These are phyloP conservation scores for Leucopsar rothschildi DNA, from an alignment of 2,113 vertebrate genomes.

Conservation along the genomic window DNA sequence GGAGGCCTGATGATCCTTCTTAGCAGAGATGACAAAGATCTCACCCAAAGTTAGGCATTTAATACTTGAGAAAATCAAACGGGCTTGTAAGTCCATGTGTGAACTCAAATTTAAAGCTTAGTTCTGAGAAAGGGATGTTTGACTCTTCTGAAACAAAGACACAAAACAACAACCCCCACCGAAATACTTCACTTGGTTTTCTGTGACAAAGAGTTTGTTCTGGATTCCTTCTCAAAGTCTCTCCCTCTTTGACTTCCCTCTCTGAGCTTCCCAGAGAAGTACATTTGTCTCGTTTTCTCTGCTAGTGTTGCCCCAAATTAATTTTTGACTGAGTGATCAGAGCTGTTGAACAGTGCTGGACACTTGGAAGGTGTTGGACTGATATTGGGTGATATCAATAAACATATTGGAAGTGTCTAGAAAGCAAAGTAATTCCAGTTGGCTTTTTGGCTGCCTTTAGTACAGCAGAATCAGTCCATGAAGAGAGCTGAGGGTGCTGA, in stretches of 20 bases:
- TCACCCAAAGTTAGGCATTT: not conserved
- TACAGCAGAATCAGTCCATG: not conserved
- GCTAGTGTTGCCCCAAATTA: not conserved
- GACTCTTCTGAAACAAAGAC: not conserved
- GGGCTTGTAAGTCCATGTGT: not conserved
- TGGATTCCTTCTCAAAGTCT: not conserved
- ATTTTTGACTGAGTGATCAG: not conserved
- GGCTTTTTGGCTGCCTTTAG: not conserved
- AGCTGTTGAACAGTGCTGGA: not conserved
- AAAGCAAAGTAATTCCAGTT: not conserved
- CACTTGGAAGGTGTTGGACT: not conserved
- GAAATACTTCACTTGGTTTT: not conserved
- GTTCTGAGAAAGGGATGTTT: not conserved
- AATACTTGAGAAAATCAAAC: not conserved
- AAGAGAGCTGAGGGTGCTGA: not conserved
- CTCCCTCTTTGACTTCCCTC: not conserved
- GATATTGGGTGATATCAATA: not conserved
- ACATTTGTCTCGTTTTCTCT: not conserved
- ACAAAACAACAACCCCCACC: fast-evolving
- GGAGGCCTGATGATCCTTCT: not conserved
- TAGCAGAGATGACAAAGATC: not conserved
- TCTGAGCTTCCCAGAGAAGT: not conserved
- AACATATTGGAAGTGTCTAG: not conserved
- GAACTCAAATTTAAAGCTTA: not conserved
- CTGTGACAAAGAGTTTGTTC: not conserved